Conservation (phyloP, 2,113 vertebrate species). For the Dendropsophus ebraccatus region DNA sequence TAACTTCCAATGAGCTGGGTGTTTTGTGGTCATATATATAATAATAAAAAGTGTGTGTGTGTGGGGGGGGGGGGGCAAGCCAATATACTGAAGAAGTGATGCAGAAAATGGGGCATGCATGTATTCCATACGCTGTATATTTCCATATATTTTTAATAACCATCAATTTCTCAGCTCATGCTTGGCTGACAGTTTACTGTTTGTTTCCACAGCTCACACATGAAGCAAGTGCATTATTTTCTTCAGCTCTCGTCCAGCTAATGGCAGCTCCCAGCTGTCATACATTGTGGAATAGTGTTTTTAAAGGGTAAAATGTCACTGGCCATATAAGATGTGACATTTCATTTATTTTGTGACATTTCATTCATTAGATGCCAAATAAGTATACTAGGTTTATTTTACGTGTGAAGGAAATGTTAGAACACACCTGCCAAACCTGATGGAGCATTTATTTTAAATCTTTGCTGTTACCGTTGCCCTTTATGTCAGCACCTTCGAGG, state of each 20-base stretch:
- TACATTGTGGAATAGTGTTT: not conserved
- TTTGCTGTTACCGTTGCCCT: not conserved
- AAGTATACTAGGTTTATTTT: not conserved
- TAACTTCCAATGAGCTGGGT: not conserved
- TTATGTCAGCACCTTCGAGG: no score
- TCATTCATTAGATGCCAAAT: not conserved
- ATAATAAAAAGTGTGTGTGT: no score
- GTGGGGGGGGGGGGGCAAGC: not conserved
- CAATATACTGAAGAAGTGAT: not conserved
- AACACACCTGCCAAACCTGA: not conserved
- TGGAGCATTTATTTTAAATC: not conserved
- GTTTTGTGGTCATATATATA: not conserved
- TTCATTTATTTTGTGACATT: conserved; percentile 8
- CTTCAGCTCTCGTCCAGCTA: not conserved
- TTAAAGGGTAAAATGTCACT: not conserved
- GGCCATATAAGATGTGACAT: no score
- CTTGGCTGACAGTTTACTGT: not conserved
- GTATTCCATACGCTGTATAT: not conserved
- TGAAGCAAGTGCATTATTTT: not conserved
- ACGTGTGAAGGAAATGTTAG: not conserved
- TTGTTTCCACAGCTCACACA: not conserved
- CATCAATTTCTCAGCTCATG: no score
- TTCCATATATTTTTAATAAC: not conserved
- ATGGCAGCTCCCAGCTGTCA: not conserved
- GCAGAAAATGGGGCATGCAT: not conserved